Percentiles rank a stretch among this genome's conserved stretches.
Evolutionary conservation across 2,797 vertebrate genomes (phyloP).

Genomic region (Lophotriccus pileatus): DNA sequence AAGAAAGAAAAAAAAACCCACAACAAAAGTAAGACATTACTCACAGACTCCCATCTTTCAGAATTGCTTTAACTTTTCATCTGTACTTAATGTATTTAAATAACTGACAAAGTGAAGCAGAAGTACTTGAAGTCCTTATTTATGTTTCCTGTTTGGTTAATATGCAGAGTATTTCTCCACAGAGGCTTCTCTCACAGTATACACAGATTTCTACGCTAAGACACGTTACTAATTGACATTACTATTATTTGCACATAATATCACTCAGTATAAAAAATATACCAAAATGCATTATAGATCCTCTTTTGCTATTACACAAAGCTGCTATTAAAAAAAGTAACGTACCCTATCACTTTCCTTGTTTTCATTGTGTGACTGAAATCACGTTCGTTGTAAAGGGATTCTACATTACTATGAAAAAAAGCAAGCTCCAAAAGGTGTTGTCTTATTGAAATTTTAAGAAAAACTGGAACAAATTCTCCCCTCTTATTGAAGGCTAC

Average conservation of each 20-base stretch:
- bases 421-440: background rate
- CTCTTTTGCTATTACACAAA: background rate
- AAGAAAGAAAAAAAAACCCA: background rate
- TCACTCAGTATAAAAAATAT: background rate
- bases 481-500: rapidly evolving
- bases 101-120: background rate
- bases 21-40: background rate
- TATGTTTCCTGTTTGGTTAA: background rate
- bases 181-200: background rate
- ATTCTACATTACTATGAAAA: background rate
- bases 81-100: background rate
- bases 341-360: background rate
- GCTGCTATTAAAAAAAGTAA: background rate
- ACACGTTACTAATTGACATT: background rate
- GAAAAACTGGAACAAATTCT: background rate
- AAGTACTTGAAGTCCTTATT: background rate
- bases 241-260: background rate
- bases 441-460: background rate
- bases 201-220: background rate
- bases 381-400: background rate
- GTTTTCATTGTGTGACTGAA: background rate
- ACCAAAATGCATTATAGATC: background rate
- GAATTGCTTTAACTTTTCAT: background rate
- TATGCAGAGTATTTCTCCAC: background rate
- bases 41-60: background rate